These are phyloP conservation scores for Mobula hypostoma DNA, from an alignment of 2,113 vertebrate species.

Conservation along the genomic window DNA sequence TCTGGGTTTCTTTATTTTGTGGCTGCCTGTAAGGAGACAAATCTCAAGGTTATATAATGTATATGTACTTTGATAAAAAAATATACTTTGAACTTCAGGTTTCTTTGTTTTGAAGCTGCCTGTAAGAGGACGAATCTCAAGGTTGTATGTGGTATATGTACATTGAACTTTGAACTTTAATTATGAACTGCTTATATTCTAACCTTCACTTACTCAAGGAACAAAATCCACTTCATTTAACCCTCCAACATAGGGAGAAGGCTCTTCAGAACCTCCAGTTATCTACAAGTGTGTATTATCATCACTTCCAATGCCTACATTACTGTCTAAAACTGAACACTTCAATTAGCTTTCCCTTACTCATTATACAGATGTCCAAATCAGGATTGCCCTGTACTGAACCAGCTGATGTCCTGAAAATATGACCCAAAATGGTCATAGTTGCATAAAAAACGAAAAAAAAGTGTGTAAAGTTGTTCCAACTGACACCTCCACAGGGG, in stretches of 20 bases:
- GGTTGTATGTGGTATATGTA: too few relatives aligned
- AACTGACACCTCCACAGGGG: neutral
- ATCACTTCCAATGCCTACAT: neutral
- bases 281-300: neutral
- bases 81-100: too few relatives aligned
- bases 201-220: neutral
- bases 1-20: too few relatives aligned
- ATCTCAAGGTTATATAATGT: too few relatives aligned
- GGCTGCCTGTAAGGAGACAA: too few relatives aligned
- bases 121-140: too few relatives aligned
- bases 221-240: neutral
- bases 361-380: neutral
- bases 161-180: neutral
- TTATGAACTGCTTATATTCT: neutral
- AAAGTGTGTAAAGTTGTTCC: neutral
- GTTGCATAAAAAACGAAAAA: neutral
- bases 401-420: neutral
- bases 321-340: neutral
- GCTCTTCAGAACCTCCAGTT: neutral
- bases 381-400: neutral
- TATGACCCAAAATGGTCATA: too few relatives aligned
- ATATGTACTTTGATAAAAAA: too few relatives aligned
- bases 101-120: too few relatives aligned
- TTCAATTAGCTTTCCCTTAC: neutral
- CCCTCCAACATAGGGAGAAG: neutral